Evolutionary conservation across 2,797 vertebrate species (phyloP), one percentile per base, ranked within the genome.

Genomic region (Acridotheres tristis): DNA sequence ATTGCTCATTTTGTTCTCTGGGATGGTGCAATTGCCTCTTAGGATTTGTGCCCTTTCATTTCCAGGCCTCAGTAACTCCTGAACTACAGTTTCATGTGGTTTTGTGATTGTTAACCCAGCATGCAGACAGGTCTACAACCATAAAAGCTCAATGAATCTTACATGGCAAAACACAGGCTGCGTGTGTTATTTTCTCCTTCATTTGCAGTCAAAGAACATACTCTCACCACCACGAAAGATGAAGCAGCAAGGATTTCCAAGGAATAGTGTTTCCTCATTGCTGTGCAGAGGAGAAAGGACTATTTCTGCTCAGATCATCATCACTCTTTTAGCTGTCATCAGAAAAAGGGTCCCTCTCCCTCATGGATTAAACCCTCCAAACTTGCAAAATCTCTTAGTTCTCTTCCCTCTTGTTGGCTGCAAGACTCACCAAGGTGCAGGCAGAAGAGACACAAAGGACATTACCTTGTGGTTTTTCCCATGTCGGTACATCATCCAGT

Each of bases 401-500:
- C 13, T 47, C 40, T 34, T 72, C n/a, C 54, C 48, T 85, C 38
- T 65, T 16, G 4, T 51, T 5, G 2, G n/a, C n/a, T 76, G 27
- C 74, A 81, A 87, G 88, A 58, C 30, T 79, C 67, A 38, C 22
- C 48, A 36, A 59, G 3, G 10, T 20, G 27, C 38, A 63, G 32
- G 22, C 13, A 36, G 45, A 85, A 36, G 10, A 63, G 45, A 74
- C 21, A 57, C 85, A 54, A 73, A 80, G 12, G 53, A 25, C 29
- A 85, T 96, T 98, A 99, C 99, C 99, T 99, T 99, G 57, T 99
- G 99, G 97, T 99, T 99, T 98, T 99, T 99, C 96, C 99, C 99
- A 0, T 99, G 99, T 38, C 99, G 98, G 97, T 99, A 99, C 90
- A 99, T 98, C 99, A 99, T 99, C 99, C 99, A 99, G 98, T 99